Evolutionary conservation across 1,140 invertebrate genomes (phyloP).

Genomic region (Aphelenchoides avenae): DNA sequence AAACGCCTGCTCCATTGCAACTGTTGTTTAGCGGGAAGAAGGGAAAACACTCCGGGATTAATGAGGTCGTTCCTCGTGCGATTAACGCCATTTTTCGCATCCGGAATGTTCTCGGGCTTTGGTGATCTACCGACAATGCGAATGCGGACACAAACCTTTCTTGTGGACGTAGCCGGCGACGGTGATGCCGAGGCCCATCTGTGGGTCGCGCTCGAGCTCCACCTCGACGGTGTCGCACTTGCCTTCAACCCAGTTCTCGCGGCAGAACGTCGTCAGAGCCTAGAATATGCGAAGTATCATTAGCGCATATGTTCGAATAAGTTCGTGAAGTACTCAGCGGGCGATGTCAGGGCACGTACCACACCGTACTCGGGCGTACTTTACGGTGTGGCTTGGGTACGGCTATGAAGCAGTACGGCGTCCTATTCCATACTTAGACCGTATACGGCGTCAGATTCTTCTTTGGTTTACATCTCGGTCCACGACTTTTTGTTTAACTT

Average conservation of each 20-base stretch:
- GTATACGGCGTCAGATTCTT: too few relatives aligned
- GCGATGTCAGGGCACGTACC: too few relatives aligned
- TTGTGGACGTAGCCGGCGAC: conserved; percentile 92
- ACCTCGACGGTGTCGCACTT: conserved; percentile 46
- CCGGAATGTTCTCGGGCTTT: neutral
- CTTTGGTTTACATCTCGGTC: too few relatives aligned
- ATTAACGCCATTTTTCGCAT: neutral
- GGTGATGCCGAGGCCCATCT: conserved; percentile 71
- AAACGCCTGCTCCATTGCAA: neutral
- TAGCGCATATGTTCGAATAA: conserved; percentile 11
- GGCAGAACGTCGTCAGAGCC: conserved; percentile 55
- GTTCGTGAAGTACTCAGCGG: too few relatives aligned
- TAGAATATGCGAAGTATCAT: conserved; percentile 19
- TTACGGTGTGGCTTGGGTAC: conserved; percentile 4
- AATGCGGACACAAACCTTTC: conserved; percentile 66
- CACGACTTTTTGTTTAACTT: too few relatives aligned
- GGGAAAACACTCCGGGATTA: neutral
- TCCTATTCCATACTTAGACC: too few relatives aligned
- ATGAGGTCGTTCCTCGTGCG: conserved; percentile 1
- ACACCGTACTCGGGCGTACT: neutral
- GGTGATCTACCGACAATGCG: neutral
- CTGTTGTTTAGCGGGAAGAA: conserved; percentile 2
- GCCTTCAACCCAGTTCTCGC: conserved; percentile 51
- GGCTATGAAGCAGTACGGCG: neutral
- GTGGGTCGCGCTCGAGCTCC: conserved; percentile 50